Percentiles rank a stretch among this genome's conserved stretches.
phyloP scores from a whole-genome alignment of 2,797 vertebrate species.

The Monodelphis domestica region DNA sequence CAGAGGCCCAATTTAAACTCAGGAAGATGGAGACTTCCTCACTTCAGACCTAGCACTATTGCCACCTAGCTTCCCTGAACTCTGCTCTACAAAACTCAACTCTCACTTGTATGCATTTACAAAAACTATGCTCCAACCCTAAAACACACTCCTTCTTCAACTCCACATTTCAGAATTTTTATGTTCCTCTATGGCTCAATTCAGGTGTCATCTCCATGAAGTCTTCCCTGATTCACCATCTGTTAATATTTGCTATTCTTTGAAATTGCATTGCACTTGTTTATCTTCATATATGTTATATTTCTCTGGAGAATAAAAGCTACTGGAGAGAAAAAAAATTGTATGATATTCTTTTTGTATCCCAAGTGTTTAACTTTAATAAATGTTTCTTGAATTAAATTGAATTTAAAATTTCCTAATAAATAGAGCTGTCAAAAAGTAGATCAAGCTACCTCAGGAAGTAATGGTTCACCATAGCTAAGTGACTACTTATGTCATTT shows the following conservation, averaged over 20 bases:
- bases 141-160: not conserved
- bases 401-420: no score
- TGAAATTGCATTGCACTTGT: not conserved
- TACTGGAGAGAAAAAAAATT: not conserved
- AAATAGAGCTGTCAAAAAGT: no score
- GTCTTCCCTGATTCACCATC: not conserved
- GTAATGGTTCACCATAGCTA: not conserved
- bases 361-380: not conserved
- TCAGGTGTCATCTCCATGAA: not conserved
- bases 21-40: no score
- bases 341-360: not conserved
- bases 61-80: no score
- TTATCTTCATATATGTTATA: not conserved
- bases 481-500: not conserved
- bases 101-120: not conserved
- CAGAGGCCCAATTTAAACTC: no score
- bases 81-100: not conserved
- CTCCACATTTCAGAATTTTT: conserved; percentile 4
- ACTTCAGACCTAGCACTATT: no score
- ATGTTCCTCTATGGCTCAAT: not conserved
- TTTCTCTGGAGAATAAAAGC: not conserved
- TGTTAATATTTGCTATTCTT: not conserved
- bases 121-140: not conserved
- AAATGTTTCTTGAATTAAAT: not conserved
- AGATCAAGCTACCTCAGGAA: no score